Conservation (phyloP, 1,140 invertebrate genomes). For the fruit fly (Drosophila melanogaster) region DNA sequence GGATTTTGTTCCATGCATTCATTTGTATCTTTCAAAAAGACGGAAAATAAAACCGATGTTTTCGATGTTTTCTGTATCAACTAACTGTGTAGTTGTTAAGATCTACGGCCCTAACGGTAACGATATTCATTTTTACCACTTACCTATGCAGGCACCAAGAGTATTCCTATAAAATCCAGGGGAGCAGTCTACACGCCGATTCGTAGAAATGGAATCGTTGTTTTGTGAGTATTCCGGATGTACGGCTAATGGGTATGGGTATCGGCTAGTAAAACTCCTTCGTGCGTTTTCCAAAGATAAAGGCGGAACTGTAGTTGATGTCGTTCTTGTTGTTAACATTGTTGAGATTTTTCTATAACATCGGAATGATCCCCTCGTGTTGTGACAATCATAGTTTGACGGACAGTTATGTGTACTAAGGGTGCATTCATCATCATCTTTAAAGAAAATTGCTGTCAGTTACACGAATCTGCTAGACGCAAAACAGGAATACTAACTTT, state of each 20-base stretch:
- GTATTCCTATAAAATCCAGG: conserved; percentile 72
- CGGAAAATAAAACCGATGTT: conserved; percentile 1
- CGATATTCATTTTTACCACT: conserved; percentile 4
- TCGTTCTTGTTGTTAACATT: conserved; percentile 52
- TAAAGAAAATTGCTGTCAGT: background rate
- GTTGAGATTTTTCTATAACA: conserved; percentile 66
- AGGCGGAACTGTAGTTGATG: conserved; percentile 40
- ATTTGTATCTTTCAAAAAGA: conserved; percentile 81
- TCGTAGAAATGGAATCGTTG: conserved; percentile 9
- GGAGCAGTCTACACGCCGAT: conserved; percentile 39
- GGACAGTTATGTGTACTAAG: conserved; percentile 93
- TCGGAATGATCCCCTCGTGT: conserved; percentile 86
- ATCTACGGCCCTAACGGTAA: too few relatives aligned
- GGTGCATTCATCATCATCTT: conserved; percentile 96
- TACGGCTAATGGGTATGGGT: background rate
- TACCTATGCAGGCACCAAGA: conserved; percentile 78
- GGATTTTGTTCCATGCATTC: conserved; percentile 84
- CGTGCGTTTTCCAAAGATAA: background rate
- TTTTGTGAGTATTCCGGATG: background rate
- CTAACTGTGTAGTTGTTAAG: too few relatives aligned
- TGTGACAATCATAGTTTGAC: conserved; percentile 92
- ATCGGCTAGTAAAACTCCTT: background rate
- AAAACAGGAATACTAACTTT: background rate
- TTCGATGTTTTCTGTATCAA: too few relatives aligned
- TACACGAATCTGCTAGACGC: background rate